Evolutionary conservation across 2,113 vertebrate genomes (phyloP).

Genomic region (Psilopsiagon aurifrons): DNA sequence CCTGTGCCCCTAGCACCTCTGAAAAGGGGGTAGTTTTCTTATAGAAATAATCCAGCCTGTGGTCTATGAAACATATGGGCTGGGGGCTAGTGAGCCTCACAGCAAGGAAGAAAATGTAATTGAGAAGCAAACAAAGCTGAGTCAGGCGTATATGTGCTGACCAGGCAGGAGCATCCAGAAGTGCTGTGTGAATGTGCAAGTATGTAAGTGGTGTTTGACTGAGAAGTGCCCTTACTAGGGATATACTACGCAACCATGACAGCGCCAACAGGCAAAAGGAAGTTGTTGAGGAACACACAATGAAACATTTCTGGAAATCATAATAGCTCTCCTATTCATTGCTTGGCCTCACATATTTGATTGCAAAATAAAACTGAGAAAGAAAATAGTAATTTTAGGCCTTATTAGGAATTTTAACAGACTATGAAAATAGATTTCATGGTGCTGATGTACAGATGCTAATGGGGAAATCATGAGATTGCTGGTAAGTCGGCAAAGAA

Average conservation of each 20-base stretch:
- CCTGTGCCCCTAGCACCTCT: not conserved
- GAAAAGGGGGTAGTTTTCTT: not conserved
- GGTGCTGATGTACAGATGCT: not conserved
- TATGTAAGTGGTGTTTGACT: not conserved
- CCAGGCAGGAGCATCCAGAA: not conserved
- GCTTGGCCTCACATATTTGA: not conserved
- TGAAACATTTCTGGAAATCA: not conserved
- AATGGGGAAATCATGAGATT: not conserved
- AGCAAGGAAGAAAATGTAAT: not conserved
- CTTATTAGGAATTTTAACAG: not conserved
- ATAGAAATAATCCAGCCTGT: not conserved
- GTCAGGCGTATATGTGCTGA: not conserved
- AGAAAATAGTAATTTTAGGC: not conserved
- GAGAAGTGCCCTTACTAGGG: not conserved
- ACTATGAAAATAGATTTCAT: not conserved
- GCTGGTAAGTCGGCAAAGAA: not conserved
- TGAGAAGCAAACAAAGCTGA: slow-evolving; percentile 12
- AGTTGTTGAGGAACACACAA: not conserved
- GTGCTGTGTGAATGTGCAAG: not conserved
- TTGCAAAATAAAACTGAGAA: not conserved
- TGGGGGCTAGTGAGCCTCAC: not conserved
- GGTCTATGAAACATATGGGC: not conserved
- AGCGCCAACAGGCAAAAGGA: not conserved
- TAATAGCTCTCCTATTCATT: not conserved
- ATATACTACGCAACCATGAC: not conserved